Percentiles rank a stretch among this genome's conserved stretches.
Conservation (phyloP, 2,888 invertebrate species). For the Allygus modestus region DNA sequence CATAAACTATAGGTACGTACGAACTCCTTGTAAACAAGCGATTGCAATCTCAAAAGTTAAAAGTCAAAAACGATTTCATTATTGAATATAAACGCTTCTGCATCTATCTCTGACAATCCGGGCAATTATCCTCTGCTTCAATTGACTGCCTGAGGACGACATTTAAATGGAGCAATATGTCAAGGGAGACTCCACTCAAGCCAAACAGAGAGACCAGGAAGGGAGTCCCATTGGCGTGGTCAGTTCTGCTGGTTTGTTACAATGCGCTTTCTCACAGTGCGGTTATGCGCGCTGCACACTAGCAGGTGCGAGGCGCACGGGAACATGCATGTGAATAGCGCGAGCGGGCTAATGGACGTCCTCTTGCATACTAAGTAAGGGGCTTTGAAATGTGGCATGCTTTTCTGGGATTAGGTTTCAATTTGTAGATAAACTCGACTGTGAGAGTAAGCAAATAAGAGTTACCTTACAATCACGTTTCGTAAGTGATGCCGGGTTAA, state of each 20-base stretch:
- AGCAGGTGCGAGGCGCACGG: background rate
- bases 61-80: too few relatives aligned
- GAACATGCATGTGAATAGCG: conserved; percentile 9
- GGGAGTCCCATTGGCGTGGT: background rate
- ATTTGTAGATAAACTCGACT: too few relatives aligned
- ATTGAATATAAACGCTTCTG: too few relatives aligned
- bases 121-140: background rate
- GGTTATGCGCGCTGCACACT: background rate
- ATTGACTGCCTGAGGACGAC: background rate
- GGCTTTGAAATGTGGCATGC: background rate
- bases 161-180: background rate
- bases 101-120: too few relatives aligned
- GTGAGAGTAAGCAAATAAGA: too few relatives aligned
- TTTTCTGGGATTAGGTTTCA: too few relatives aligned
- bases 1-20: too few relatives aligned
- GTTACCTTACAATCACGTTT: too few relatives aligned
- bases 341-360: background rate
- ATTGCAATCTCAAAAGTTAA: too few relatives aligned
- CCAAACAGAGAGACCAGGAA: conserved; percentile 15
- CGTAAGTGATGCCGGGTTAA: too few relatives aligned
- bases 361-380: background rate
- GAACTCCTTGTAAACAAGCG: too few relatives aligned
- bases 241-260: background rate
- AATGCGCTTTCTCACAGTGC: conserved; percentile 14
- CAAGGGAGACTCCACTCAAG: background rate